Conservation (phyloP, 2,113 vertebrate genomes). For the Mesitornis unicolor region DNA sequence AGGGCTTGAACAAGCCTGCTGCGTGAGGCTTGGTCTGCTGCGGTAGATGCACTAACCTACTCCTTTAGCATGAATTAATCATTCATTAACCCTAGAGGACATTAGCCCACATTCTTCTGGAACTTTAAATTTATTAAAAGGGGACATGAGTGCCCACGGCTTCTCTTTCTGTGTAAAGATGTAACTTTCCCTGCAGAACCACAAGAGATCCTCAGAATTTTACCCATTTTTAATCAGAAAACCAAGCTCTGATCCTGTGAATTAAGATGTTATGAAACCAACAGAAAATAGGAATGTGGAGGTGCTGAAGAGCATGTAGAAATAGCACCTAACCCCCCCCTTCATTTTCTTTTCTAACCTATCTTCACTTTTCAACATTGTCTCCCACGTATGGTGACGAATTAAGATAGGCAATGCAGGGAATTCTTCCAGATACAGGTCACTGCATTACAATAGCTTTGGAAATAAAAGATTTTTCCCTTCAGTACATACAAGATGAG, state of each 20-base stretch:
- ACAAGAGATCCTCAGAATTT: background rate
- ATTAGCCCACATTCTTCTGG: background rate
- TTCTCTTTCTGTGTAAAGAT: background rate
- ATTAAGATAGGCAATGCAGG: slow-evolving; percentile 45
- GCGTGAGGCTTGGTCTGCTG: background rate
- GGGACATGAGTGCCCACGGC: background rate
- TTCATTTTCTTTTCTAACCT: slow-evolving; percentile 57
- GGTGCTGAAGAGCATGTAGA: background rate
- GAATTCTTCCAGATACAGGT: slow-evolving; percentile 51
- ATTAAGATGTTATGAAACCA: slow-evolving; percentile 53
- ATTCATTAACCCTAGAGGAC: background rate
- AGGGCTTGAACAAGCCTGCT: background rate
- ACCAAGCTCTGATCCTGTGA: slow-evolving; percentile 3
- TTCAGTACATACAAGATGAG: slow-evolving; percentile 3
- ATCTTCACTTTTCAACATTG: slow-evolving; percentile 23
- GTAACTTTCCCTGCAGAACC: slow-evolving; percentile 16
- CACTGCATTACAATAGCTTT: slow-evolving; percentile 39
- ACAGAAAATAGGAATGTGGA: slow-evolving; percentile 30
- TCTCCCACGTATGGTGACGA: slow-evolving; percentile 48
- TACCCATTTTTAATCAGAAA: slow-evolving; percentile 57
- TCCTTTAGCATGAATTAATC: background rate
- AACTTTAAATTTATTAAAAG: background rate
- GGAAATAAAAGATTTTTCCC: slow-evolving; percentile 40
- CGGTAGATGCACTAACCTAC: background rate
- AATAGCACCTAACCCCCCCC: slow-evolving; percentile 45